Percentiles rank a stretch among this genome's conserved stretches.
These are phyloP conservation scores for Sebastes itinus DNA, from an alignment of 2,797 vertebrate species.

Conservation along the genomic window DNA sequence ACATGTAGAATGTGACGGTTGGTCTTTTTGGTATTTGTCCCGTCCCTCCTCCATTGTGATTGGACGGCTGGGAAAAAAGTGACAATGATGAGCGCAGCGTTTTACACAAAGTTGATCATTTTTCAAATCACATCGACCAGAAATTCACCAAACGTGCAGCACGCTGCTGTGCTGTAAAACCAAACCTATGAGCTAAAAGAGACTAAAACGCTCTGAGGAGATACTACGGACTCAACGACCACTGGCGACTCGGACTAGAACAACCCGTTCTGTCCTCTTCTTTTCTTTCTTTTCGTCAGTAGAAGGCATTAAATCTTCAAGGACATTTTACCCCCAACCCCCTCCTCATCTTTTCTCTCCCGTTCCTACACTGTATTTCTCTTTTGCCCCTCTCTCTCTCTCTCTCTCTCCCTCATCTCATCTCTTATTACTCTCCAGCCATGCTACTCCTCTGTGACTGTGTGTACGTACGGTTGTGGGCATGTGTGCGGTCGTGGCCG, in stretches of 20 bases:
- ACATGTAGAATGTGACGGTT: too few relatives aligned
- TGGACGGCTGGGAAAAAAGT: too few relatives aligned
- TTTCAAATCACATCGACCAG: too few relatives aligned
- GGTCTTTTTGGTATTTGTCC: too few relatives aligned
- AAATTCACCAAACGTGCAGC: too few relatives aligned
- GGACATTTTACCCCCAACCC: neutral
- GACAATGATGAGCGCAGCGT: too few relatives aligned
- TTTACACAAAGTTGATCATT: rapidly evolving
- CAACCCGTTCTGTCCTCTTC: neutral
- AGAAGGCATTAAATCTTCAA: slow-evolving; percentile 16
- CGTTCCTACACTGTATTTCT: neutral
- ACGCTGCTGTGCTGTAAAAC: neutral
- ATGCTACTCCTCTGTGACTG: slow-evolving; percentile 22
- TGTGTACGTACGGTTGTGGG: neutral
- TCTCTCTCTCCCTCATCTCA: slow-evolving; percentile 16
- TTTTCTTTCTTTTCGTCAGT: neutral
- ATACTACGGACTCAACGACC: neutral
- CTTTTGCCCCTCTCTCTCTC: neutral
- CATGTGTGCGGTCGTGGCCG: neutral
- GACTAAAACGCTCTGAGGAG: neutral
- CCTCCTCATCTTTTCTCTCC: neutral
- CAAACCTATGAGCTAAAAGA: slow-evolving; percentile 5
- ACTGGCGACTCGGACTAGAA: neutral
- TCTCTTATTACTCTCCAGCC: slow-evolving; percentile 34
- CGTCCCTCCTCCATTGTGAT: too few relatives aligned